Base-by-base conservation (phyloP, 2,888 invertebrate genomes). In the Imbricaverruca yamaguchii region DNA sequence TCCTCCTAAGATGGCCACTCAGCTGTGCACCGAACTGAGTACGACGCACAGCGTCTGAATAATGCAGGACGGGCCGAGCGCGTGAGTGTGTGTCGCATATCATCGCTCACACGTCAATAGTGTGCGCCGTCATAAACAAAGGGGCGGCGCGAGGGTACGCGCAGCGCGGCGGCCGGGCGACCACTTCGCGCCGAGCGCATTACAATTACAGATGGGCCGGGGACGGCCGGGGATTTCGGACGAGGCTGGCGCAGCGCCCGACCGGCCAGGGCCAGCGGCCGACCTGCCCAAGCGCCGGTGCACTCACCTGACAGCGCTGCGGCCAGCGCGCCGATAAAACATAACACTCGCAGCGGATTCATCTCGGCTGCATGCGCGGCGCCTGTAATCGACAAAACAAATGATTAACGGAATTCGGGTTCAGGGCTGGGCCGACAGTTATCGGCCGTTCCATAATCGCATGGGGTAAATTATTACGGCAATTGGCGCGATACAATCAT, bases 381-480 rank as follows among this genome's bases (percentile, higher is more conserved):
- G 69, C 69, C 69, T 69, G 69, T 25, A 69, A 69, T 39, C 13
- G 15, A 69, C 39, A 69, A 69, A 23, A 8, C 65, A 8, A 13
- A 39, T 69, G 25, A 69, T 69, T 69, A 69, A 69, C 69, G 39
- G 69, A 69, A 39, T 23, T 23, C 69, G 23, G 39, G 61, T 61
- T 61, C 61, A 61, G 18, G 61, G 61, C 3, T 25, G 39, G 1
- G 2, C 69, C 39, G 69, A 69, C 69, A 69, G 69, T 69, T 69
- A 69, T 69, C 69, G 39, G 69, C 69, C 69, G 25, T 69, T 69
- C 69, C 39, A 69, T 69, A 69, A 69, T 69, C 69, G 69, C 39
- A 69, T 69, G 39, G 25, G 69, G 69, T 69, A 69, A 69, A 69
- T 69, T 69, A 69, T 69, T 12, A 39, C 69, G 39, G 39, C 39